Evolutionary conservation across 2,113 vertebrate genomes (phyloP).

Genomic region (Actinemys pallida): DNA sequence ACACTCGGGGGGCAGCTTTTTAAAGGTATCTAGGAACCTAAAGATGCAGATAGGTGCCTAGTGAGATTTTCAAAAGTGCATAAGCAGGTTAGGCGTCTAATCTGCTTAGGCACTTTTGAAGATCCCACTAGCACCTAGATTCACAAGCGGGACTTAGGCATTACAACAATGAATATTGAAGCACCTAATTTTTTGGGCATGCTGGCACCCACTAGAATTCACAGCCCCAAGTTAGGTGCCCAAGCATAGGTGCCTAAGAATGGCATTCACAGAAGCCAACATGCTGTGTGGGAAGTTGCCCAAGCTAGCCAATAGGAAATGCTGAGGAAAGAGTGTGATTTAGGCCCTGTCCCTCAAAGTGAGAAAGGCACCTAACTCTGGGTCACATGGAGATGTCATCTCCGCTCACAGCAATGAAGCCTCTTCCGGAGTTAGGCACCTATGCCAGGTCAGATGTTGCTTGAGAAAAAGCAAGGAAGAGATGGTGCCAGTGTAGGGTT

Average conservation of each 20-base stretch:
- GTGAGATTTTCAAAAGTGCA: not conserved
- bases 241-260: not conserved
- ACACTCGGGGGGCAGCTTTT: not conserved
- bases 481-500: not conserved
- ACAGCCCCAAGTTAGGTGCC: not conserved
- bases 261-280: not conserved
- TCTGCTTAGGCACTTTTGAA: not conserved
- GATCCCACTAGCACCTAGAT: not conserved
- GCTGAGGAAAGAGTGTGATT: not conserved
- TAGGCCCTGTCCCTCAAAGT: not conserved
- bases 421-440: not conserved
- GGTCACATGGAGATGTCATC: not conserved
- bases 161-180: not conserved
- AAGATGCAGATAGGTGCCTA: not conserved
- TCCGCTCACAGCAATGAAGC: not conserved
- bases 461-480: not conserved
- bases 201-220: not conserved
- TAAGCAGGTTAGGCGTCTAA: not conserved
- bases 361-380: not conserved
- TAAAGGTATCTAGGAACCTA: not conserved
- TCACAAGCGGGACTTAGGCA: not conserved
- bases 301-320: not conserved
- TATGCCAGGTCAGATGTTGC: not conserved
- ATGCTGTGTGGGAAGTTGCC: not conserved
- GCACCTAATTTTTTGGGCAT: not conserved